Evolutionary conservation across 2,797 vertebrate species (phyloP), one percentile per base, ranked within the genome.

Genomic region (Gymnoscopelus microlampas): DNA sequence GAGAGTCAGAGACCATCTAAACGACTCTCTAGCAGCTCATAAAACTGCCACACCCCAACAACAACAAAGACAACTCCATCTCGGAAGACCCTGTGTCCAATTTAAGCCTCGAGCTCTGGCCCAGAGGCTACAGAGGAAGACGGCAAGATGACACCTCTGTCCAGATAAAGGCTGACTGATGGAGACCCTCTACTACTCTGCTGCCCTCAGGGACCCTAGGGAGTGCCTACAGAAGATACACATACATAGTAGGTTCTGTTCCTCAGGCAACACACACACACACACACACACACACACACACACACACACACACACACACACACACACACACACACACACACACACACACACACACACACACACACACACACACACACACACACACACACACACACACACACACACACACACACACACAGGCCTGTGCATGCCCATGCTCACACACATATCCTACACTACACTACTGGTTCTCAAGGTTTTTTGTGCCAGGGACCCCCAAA

Each of bases 61-160:
- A 81, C 39, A 44, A 44, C 39, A 69, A 59, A n/a, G 63, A 55
- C 23, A 10, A 29, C 73, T 73, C 78, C 49, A 74, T 85, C 59
- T 68, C 63, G 64, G 80, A 79, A 69, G 4, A 14, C 68, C 70
- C 39, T 15, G 53, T 59, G 53, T 77, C 72, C 72, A 78, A 78
- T 82, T 68, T 77, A 39, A 44, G 54, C 66, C 73, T 68, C 56
- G 54, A 83, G 71, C 79, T 64, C 63, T 60, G 51, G 61, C 35
- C 76, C 56, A 6, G 13, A 70, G 60, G 75, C 49, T 58, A 32
- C 7, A 29, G 71, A 74, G 79, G 76, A 74, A 78, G 66, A 74
- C 49, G 56, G 39, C 70, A 66, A 78, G 75, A 83, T 77, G 74
- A 77, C 74, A 78, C 63, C 73, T 44, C 59, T 75, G 68, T 70